phyloP scores from a whole-genome alignment of 1,140 invertebrate species.

The Catajapyx aquilonaris region DNA sequence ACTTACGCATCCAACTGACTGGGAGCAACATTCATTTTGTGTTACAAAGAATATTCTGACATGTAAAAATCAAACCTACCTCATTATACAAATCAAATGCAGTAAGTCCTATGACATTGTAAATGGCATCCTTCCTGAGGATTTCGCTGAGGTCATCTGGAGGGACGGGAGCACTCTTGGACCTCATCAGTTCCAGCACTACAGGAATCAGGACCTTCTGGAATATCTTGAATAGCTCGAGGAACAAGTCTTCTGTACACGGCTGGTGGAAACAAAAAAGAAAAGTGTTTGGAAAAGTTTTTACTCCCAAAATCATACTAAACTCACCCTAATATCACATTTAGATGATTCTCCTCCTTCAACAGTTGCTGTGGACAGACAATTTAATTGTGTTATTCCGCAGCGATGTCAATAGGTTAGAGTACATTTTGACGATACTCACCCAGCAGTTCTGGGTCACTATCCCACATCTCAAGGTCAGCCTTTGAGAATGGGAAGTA shows the following conservation, averaged over 20 bases:
- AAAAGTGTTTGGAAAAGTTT: no score
- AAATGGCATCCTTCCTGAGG: constrained; percentile 80
- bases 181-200: constrained; percentile 43
- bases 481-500: constrained; percentile 68
- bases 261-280: constrained; percentile 39
- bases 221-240: constrained; percentile 63
- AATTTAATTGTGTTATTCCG: neutral
- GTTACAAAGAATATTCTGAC: no score
- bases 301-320: no score
- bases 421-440: constrained; percentile 15
- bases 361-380: constrained; percentile 35
- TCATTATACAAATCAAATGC: constrained; percentile 82
- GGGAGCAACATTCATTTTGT: no score
- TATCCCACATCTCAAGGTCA: constrained; percentile 73
- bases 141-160: constrained; percentile 51
- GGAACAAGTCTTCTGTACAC: constrained; percentile 67
- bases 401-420: neutral
- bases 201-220: constrained; percentile 43
- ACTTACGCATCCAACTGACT: no score
- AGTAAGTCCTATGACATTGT: constrained; percentile 75
- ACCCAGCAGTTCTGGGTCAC: constrained; percentile 74
- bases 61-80: constrained; percentile 32
- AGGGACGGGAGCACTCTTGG: constrained; percentile 34
- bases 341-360: constrained; percentile 81
- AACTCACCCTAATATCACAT: constrained; percentile 58